Conservation (phyloP, 2,113 vertebrate species). For the Callocephalon fimbriatum region DNA sequence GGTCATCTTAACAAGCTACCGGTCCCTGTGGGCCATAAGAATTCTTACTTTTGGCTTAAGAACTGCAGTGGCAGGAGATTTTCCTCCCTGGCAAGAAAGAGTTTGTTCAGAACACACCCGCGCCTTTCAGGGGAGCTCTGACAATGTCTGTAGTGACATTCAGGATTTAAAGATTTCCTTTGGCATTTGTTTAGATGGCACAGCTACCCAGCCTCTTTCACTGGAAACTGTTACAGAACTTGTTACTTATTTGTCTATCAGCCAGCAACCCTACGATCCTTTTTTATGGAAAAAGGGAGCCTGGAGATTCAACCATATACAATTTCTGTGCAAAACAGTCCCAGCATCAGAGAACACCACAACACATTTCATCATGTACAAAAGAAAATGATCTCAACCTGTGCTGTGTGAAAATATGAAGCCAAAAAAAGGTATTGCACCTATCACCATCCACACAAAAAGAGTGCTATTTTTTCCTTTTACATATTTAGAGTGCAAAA, state of each 20-base stretch:
- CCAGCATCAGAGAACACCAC: not conserved
- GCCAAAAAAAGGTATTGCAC: slow-evolving; percentile 10
- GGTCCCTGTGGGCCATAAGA: not conserved
- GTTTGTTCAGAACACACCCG: not conserved
- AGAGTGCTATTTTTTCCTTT: slow-evolving; percentile 50
- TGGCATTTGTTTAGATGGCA: slow-evolving; percentile 1
- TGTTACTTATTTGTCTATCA: slow-evolving; percentile 34
- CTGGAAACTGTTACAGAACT: slow-evolving; percentile 27
- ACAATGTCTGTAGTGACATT: not conserved
- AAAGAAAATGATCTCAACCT: slow-evolving; percentile 45
- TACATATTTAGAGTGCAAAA: slow-evolving; percentile 77
- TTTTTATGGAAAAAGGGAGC: not conserved
- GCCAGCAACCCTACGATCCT: not conserved
- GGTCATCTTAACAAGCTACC: not conserved
- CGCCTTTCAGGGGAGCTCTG: not conserved
- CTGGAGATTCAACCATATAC: slow-evolving; percentile 3
- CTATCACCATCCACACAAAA: slow-evolving; percentile 37
- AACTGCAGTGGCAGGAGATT: not conserved
- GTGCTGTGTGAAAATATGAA: not conserved
- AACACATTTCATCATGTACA: slow-evolving; percentile 1
- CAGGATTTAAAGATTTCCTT: slow-evolving; percentile 32
- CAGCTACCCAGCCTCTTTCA: slow-evolving; percentile 21
- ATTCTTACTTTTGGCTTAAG: not conserved
- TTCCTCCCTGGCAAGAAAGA: not conserved
- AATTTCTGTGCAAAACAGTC: slow-evolving; percentile 4